Conservation (phyloP, 2,888 invertebrate genomes). For the Tetragonula carbonaria region DNA sequence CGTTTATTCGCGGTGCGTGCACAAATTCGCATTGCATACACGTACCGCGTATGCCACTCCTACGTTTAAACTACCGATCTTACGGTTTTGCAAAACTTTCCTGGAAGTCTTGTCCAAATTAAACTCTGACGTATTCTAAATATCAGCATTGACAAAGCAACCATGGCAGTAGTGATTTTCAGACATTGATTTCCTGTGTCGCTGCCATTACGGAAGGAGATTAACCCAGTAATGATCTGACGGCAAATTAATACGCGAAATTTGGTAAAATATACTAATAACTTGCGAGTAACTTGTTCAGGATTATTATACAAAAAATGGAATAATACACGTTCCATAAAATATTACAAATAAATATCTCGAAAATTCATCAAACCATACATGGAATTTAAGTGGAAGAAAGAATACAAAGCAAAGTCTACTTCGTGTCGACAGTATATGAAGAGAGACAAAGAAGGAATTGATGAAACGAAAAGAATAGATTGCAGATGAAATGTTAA, state of each 20-base stretch:
- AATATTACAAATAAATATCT: background rate
- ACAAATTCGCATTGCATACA: constrained; percentile 56
- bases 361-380: background rate
- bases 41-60: constrained; percentile 53
- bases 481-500: background rate
- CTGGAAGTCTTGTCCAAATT: constrained; percentile 4
- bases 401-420: background rate
- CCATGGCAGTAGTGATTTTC: background rate
- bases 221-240: background rate
- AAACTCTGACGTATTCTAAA: constrained; percentile 2
- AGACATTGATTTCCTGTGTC: no score
- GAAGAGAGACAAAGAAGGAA: no score
- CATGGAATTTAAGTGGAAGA: background rate
- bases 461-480: no score
- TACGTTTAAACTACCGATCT: constrained; percentile 48
- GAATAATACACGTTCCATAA: background rate
- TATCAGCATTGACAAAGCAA: background rate
- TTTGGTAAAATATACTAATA: background rate
- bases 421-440: no score
- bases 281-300: background rate
- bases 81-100: constrained; percentile 32
- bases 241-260: background rate
- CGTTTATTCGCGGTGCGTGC: constrained; percentile 42
- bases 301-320: background rate
- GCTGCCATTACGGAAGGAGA: background rate